A percentile compares a stretch with the other conserved stretches of the same genome.
phyloP scores from a whole-genome alignment of 2,113 vertebrate genomes.

The Cheirogaleus medius region DNA sequence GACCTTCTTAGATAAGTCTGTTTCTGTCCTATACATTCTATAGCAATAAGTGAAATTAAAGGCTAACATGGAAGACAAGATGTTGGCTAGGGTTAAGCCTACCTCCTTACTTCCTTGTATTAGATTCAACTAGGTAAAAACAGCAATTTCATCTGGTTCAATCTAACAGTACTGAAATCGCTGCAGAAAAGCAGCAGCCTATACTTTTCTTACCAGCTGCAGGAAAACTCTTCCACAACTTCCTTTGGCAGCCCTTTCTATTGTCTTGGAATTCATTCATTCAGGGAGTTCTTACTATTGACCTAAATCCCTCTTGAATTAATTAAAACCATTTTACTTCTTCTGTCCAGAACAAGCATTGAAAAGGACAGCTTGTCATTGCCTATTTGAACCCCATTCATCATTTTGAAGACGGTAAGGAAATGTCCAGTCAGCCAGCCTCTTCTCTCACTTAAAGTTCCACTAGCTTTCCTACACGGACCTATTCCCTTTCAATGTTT shows the following conservation, averaged over 20 bases:
- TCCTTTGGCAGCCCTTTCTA: constrained; percentile 3
- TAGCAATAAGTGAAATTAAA: constrained; percentile 31
- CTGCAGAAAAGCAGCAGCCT: neutral
- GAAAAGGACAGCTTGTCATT: constrained; percentile 63
- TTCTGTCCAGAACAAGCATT: constrained; percentile 47
- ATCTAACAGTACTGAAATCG: neutral
- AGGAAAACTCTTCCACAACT: neutral
- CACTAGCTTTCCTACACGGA: neutral
- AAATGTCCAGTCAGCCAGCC: constrained; percentile 20
- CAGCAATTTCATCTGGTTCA: constrained; percentile 20
- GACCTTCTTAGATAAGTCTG: neutral
- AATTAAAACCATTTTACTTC: constrained; percentile 71
- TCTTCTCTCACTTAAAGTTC: constrained; percentile 44
- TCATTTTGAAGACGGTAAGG: constrained; percentile 53
- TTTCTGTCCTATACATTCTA: neutral
- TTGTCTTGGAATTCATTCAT: constrained; percentile 57
- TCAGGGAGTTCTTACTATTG: constrained; percentile 54
- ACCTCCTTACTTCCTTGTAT: neutral
- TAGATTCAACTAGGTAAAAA: neutral
- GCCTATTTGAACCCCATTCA: constrained; percentile 42
- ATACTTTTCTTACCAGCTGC: neutral
- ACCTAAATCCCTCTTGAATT: constrained; percentile 68
- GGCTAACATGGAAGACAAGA: constrained; percentile 26
- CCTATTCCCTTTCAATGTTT: constrained; percentile 32
- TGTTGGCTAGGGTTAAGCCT: neutral